A percentile compares a stretch with the other conserved stretches of the same genome.
Conservation (phyloP, 2,888 invertebrate species). For the Thera britannica region DNA sequence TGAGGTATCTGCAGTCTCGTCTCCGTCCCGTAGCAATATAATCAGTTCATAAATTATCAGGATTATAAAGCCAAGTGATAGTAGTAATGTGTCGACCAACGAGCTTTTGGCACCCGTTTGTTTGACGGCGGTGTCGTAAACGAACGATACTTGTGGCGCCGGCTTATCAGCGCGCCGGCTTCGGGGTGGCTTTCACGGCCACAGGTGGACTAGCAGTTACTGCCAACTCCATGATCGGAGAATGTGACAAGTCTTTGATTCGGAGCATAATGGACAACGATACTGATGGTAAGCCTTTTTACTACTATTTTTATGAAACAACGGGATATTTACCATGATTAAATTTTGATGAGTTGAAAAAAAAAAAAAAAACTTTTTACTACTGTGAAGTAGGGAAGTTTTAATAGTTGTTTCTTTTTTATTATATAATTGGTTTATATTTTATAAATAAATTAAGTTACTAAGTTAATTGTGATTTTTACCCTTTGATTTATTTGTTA, state of each 20-base stretch:
- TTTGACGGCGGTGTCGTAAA: slow-evolving; percentile 55
- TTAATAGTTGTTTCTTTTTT: background rate
- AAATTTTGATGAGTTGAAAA: too few species aligned
- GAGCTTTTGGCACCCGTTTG: slow-evolving; percentile 82
- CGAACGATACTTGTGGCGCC: slow-evolving; percentile 70
- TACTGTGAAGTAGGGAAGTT: background rate
- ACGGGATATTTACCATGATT: too few species aligned
- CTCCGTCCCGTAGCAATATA: slow-evolving; percentile 11
- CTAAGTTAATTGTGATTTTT: too few species aligned
- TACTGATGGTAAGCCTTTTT: background rate
- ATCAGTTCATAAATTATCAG: slow-evolving; percentile 56
- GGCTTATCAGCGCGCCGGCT: slow-evolving; percentile 52
- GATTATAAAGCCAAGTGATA: slow-evolving; percentile 73
- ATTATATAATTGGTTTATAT: background rate
- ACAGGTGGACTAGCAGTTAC: slow-evolving; percentile 14
- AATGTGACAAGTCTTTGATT: slow-evolving; percentile 27
- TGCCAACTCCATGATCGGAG: slow-evolving; percentile 6
- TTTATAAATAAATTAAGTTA: background rate
- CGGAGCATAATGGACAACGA: slow-evolving; percentile 7
- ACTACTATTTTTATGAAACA: too few species aligned
- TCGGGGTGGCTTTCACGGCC: slow-evolving; percentile 32
- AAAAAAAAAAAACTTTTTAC: too few species aligned
- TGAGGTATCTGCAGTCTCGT: background rate
- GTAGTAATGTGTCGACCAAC: slow-evolving; percentile 74
- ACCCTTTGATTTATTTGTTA: too few species aligned